A percentile compares a stretch with the other conserved stretches of the same genome.
phyloP scores from a whole-genome alignment of 2,888 invertebrate genomes.

The Drosophila cognata region DNA sequence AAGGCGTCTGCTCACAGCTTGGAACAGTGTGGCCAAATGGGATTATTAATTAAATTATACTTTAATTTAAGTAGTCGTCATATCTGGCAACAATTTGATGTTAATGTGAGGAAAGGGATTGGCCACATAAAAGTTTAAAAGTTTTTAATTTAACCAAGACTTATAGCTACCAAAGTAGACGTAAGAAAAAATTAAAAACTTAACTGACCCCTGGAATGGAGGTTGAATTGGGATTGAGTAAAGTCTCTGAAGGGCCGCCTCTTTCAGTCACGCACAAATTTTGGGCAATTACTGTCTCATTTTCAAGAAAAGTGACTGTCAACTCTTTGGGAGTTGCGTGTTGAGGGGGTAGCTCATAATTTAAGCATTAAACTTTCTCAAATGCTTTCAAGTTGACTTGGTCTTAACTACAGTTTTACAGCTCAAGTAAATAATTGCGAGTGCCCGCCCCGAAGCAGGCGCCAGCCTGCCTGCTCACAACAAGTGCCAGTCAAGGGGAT shows the following conservation, averaged over 20 bases:
- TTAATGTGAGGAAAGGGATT: slow-evolving; percentile 44
- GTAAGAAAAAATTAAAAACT: slow-evolving; percentile 32
- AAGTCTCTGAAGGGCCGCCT: slow-evolving; percentile 20
- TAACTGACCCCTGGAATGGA: slow-evolving; percentile 36
- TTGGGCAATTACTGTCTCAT: slow-evolving; percentile 77
- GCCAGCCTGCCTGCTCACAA: slow-evolving; percentile 15
- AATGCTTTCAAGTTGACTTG: slow-evolving; percentile 82
- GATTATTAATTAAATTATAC: slow-evolving; percentile 84
- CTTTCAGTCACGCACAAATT: slow-evolving; percentile 66
- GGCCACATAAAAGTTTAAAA: slow-evolving; percentile 44
- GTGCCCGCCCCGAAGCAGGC: slow-evolving; percentile 28
- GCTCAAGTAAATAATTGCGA: slow-evolving; percentile 81
- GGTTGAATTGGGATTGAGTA: slow-evolving; percentile 20
- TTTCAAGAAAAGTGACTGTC: slow-evolving; percentile 76
- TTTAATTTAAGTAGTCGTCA: slow-evolving; percentile 80
- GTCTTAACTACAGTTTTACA: slow-evolving; percentile 81
- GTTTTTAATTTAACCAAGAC: slow-evolving; percentile 67
- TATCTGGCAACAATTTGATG: slow-evolving; percentile 67
- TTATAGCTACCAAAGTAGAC: slow-evolving; percentile 43
- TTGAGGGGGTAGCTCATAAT: slow-evolving; percentile 62
- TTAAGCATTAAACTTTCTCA: slow-evolving; percentile 81
- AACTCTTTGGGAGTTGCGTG: slow-evolving; percentile 54
- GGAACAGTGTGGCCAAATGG: slow-evolving; percentile 76
- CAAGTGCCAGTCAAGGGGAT: slow-evolving; percentile 19
- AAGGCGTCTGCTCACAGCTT: slow-evolving; percentile 50